These are phyloP conservation scores for Pipra filicauda DNA, from an alignment of 2,113 vertebrate genomes.

Conservation along the genomic window DNA sequence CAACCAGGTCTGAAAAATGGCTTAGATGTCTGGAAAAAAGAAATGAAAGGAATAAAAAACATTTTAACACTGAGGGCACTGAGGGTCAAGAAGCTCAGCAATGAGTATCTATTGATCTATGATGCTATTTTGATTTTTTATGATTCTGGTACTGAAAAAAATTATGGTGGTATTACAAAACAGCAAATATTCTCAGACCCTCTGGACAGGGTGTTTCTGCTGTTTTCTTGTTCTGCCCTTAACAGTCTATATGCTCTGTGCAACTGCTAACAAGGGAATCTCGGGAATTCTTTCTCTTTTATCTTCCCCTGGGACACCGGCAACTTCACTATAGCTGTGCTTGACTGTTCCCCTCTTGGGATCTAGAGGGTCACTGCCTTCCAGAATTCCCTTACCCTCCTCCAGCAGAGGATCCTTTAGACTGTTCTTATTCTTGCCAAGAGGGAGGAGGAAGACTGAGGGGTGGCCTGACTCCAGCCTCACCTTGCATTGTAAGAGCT, in stretches of 20 bases:
- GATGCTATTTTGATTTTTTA: not conserved
- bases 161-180: not conserved
- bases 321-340: not conserved
- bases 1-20: not conserved
- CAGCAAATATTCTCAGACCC: not conserved
- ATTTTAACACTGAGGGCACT: not conserved
- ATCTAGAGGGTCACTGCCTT: not conserved
- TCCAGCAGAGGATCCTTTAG: not conserved
- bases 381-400: not conserved
- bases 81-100: not conserved
- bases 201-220: not conserved
- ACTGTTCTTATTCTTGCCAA: not conserved
- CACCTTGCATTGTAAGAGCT: not conserved
- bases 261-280: not conserved
- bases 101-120: not conserved
- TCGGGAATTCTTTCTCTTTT: not conserved
- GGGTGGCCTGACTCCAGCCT: not conserved
- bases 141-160: not conserved
- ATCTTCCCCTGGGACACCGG: not conserved
- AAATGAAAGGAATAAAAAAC: not conserved
- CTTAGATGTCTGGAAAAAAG: not conserved
- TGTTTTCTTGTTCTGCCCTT: not conserved
- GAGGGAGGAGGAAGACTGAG: not conserved
- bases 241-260: not conserved
- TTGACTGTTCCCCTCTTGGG: not conserved